Conservation (phyloP, 2,113 vertebrate genomes). For the Seriola aureovittata region DNA sequence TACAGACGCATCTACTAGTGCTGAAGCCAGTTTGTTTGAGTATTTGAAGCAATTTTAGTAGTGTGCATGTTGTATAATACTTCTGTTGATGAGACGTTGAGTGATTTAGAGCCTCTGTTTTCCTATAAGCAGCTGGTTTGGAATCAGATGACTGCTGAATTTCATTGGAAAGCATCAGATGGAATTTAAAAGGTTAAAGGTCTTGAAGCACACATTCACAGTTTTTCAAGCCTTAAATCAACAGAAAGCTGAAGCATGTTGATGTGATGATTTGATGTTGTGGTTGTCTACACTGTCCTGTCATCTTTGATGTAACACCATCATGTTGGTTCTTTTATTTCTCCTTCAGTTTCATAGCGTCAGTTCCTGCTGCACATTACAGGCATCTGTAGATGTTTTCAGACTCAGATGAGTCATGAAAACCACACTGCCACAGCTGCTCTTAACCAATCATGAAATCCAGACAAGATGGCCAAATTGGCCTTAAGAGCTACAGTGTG, state of each 20-base stretch:
- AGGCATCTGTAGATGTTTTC: background rate
- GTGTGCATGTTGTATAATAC: no score
- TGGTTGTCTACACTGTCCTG: background rate
- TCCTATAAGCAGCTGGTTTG: no score
- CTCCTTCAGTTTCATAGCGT: background rate
- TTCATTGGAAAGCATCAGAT: no score
- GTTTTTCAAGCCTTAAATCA: no score
- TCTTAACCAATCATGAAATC: conserved; percentile 12
- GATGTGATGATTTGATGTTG: background rate
- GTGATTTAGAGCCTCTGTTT: no score
- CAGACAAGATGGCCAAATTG: conserved; percentile 21
- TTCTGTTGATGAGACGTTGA: no score
- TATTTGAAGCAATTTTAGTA: no score
- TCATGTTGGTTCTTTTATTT: background rate
- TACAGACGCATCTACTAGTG: no score
- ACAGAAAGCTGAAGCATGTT: background rate
- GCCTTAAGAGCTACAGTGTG: background rate
- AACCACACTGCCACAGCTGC: conserved; percentile 5
- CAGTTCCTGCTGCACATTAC: background rate
- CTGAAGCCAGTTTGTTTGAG: no score
- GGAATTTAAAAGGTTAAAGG: no score
- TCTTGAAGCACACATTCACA: no score
- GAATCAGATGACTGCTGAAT: no score
- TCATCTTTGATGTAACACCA: background rate
- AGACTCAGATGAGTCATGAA: conserved; percentile 5